phyloP scores from a whole-genome alignment of 2,888 invertebrate species.

The Perizoma affinitatum region DNA sequence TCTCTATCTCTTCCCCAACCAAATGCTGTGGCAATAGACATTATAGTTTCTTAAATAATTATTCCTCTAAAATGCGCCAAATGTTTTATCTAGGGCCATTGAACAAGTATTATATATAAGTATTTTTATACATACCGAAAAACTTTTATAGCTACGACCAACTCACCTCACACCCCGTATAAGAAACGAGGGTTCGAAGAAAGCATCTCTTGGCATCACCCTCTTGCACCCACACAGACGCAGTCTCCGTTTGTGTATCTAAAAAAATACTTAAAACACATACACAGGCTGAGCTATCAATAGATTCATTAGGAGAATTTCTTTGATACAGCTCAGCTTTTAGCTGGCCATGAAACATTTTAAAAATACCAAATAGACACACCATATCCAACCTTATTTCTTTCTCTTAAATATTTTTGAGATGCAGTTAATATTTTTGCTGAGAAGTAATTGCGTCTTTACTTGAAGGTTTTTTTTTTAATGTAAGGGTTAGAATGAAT shows the following conservation, averaged over 20 bases:
- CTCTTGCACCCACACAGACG: conserved; percentile 66
- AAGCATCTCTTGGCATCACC: conserved; percentile 79
- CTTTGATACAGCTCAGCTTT: conserved; percentile 80
- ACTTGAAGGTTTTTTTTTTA: conserved; percentile 67
- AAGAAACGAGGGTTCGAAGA: conserved; percentile 81
- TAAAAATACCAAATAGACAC: conserved; percentile 33
- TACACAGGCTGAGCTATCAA: conserved; percentile 75
- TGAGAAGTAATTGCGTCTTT: conserved; percentile 79
- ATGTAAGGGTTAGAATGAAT: conserved; percentile 59
- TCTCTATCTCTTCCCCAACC: too few relatives aligned
- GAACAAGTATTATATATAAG: neutral
- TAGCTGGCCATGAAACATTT: conserved; percentile 62
- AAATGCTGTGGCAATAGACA: too few relatives aligned
- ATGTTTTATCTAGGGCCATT: too few relatives aligned
- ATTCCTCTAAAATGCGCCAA: too few relatives aligned
- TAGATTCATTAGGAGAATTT: conserved; percentile 83
- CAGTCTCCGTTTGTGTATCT: conserved; percentile 57
- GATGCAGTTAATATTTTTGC: conserved; percentile 47
- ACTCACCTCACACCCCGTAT: conserved; percentile 51
- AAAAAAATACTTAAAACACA: conserved; percentile 72
- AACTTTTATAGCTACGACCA: conserved; percentile 47
- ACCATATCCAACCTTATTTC: conserved; percentile 51
- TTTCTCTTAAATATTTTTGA: conserved; percentile 8
- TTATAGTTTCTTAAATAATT: too few relatives aligned
- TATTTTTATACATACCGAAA: neutral